Evolutionary conservation across 1,140 invertebrate genomes (phyloP).

Genomic region (Atta texana): DNA sequence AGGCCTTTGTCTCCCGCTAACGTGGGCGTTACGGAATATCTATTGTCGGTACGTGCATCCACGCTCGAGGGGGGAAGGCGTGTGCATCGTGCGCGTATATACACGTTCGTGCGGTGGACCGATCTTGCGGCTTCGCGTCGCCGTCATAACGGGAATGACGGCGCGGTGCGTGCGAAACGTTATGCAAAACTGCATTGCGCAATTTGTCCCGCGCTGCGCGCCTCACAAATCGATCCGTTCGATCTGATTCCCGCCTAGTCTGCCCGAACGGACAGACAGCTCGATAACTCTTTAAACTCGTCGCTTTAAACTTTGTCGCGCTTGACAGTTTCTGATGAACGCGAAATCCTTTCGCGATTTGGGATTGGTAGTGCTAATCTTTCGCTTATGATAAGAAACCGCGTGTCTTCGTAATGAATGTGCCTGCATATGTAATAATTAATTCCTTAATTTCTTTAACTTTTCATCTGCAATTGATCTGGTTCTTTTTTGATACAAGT

Average conservation of each 20-base stretch:
- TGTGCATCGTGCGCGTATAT: constrained; percentile 25
- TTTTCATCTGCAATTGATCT: too few relatives aligned
- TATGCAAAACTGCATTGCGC: constrained; percentile 48
- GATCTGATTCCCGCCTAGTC: constrained; percentile 31
- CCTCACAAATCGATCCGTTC: constrained; percentile 45
- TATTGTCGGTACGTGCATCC: constrained; percentile 70
- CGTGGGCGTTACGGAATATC: constrained; percentile 77
- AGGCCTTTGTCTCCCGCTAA: constrained; percentile 74
- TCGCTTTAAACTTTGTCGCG: neutral
- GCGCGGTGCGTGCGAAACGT: constrained; percentile 65
- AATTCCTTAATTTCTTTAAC: neutral
- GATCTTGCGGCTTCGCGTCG: constrained; percentile 44
- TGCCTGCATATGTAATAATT: neutral
- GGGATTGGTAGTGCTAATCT: neutral
- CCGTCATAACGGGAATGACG: constrained; percentile 72
- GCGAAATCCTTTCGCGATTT: neutral
- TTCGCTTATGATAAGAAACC: constrained; percentile 23
- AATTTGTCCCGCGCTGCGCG: constrained; percentile 23
- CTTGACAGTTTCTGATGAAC: constrained; percentile 41
- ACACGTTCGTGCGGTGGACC: constrained; percentile 35
- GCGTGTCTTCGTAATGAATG: neutral
- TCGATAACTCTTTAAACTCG: constrained; percentile 39
- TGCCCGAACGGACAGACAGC: neutral
- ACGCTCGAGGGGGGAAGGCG: constrained; percentile 57
- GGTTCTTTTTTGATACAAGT: too few relatives aligned